These are phyloP conservation scores for Chaetophractus vellerosus DNA, from an alignment of 2,797 vertebrate genomes.

Conservation along the genomic window DNA sequence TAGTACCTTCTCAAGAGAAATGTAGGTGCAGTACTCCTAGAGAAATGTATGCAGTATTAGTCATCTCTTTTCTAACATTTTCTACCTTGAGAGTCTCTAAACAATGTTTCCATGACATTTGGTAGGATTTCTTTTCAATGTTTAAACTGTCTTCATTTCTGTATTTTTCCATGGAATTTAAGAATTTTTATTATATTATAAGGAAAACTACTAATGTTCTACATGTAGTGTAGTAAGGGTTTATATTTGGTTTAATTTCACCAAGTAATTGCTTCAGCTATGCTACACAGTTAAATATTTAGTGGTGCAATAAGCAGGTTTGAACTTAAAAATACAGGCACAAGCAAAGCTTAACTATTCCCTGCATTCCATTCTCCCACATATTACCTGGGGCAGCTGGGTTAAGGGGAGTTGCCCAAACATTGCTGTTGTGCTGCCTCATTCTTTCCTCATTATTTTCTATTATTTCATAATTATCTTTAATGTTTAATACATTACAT, in stretches of 20 bases:
- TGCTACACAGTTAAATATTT: background rate
- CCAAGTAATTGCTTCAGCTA: slow-evolving; percentile 29
- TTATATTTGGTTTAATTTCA: slow-evolving; percentile 3
- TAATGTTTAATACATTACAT: slow-evolving; percentile 72
- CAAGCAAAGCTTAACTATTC: slow-evolving; percentile 5
- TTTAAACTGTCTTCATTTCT: slow-evolving; percentile 41
- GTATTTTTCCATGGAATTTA: background rate
- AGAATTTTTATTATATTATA: slow-evolving; percentile 15
- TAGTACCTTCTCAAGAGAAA: slow-evolving; percentile 56
- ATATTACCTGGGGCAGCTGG: slow-evolving; percentile 33
- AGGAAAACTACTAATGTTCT: slow-evolving; percentile 29
- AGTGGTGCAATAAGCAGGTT: background rate
- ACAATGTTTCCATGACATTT: slow-evolving; percentile 70
- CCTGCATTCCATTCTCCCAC: slow-evolving; percentile 58
- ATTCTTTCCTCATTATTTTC: slow-evolving; percentile 79
- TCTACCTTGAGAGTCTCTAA: slow-evolving; percentile 57
- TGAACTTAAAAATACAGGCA: slow-evolving; percentile 47
- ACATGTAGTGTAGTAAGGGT: background rate
- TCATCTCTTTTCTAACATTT: slow-evolving; percentile 68
- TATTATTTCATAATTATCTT: slow-evolving; percentile 68
- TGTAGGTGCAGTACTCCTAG: slow-evolving; percentile 66
- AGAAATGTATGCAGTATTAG: slow-evolving; percentile 65
- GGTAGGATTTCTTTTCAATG: slow-evolving; percentile 49
- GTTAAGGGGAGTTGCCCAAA: slow-evolving; percentile 52
- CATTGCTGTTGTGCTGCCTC: slow-evolving; percentile 44